phyloP scores from a whole-genome alignment of 1,140 invertebrate genomes.

The Cryptotermes secundus region DNA sequence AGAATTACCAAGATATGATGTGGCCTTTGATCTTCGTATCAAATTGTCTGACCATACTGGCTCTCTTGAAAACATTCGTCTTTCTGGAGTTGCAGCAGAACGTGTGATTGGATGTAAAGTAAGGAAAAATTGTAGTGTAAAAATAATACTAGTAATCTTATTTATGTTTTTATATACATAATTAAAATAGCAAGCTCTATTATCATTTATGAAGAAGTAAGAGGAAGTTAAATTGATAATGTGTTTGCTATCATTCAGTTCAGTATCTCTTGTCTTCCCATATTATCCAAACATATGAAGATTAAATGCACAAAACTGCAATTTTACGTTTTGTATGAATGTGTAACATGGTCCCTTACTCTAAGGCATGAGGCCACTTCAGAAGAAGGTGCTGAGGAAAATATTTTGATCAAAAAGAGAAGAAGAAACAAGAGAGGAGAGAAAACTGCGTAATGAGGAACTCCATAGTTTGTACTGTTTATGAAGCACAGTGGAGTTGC shows the following conservation, averaged over 20 bases:
- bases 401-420: too few species aligned
- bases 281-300: neutral
- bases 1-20: slow-evolving; percentile 32
- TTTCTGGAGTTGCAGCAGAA: slow-evolving; percentile 50
- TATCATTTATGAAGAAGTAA: neutral
- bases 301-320: too few species aligned
- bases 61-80: slow-evolving; percentile 49
- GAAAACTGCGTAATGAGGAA: too few species aligned
- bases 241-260: neutral
- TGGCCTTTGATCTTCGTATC: slow-evolving; percentile 53
- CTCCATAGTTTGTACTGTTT: too few species aligned
- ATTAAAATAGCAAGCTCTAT: neutral
- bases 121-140: slow-evolving; percentile 31
- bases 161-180: neutral
- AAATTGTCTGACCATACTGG: slow-evolving; percentile 57
- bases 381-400: too few species aligned
- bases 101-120: slow-evolving; percentile 46
- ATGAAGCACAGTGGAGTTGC: too few species aligned
- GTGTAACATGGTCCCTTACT: too few species aligned
- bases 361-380: too few species aligned
- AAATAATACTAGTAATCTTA: neutral
- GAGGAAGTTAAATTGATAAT: neutral
- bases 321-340: too few species aligned
- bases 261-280: neutral
- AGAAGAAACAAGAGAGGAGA: too few species aligned